Conservation (phyloP, 2,888 invertebrate species). For the Sinodicranocentrus sp. region DNA sequence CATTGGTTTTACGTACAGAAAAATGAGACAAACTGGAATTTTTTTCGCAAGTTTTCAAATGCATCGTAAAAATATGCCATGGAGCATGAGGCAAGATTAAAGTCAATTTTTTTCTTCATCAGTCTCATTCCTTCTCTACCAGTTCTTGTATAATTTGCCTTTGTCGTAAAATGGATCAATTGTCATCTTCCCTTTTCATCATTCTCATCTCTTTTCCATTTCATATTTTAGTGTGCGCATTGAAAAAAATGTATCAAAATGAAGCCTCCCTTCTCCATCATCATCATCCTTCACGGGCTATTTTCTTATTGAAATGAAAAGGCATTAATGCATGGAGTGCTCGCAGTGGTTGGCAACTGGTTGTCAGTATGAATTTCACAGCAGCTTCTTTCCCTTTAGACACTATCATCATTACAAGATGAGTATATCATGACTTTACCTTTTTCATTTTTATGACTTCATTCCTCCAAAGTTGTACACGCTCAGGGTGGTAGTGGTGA, state of each 20-base stretch:
- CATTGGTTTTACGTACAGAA: background rate
- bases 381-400: constrained; percentile 32
- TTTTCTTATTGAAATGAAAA: constrained; percentile 63
- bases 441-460: constrained; percentile 62
- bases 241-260: constrained; percentile 11
- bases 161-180: constrained; percentile 8
- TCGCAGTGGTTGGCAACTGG: constrained; percentile 64
- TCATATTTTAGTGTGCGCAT: background rate
- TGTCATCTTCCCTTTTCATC: constrained; percentile 12
- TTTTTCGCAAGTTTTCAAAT: no score
- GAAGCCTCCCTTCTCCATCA: background rate
- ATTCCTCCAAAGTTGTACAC: constrained; percentile 26
- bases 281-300: constrained; percentile 46
- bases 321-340: constrained; percentile 62
- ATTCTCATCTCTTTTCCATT: background rate
- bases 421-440: constrained; percentile 52
- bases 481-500: no score
- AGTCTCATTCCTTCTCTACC: no score
- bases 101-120: no score
- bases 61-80: no score
- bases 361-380: constrained; percentile 66
- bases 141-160: no score
- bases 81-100: no score
- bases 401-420: constrained; percentile 46
- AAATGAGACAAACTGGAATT: no score